Evolutionary conservation across 2,113 vertebrate species (phyloP).

Genomic region (Myiagra hebetior): DNA sequence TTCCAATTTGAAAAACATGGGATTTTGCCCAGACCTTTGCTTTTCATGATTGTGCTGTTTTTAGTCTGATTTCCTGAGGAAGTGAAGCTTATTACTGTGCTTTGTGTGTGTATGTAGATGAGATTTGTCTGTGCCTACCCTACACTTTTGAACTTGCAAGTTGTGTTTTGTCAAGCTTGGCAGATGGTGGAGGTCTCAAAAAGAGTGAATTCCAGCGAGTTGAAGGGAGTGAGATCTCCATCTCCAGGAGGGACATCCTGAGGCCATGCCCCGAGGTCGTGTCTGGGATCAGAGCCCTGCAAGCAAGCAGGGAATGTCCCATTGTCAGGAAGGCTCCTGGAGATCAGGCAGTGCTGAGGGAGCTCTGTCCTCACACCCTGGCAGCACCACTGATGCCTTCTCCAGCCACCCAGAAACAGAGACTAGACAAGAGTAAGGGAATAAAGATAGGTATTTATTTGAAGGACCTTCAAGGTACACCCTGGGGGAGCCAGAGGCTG

Average conservation of each 20-base stretch:
- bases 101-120: constrained; percentile 17
- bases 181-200: not conserved
- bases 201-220: not conserved
- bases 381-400: too few relatives aligned
- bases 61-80: constrained; percentile 47
- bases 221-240: not conserved
- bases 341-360: not conserved
- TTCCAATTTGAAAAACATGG: constrained; percentile 2
- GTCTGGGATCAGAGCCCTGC: not conserved
- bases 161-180: not conserved
- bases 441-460: too few relatives aligned
- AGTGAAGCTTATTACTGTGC: constrained; percentile 11
- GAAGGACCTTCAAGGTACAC: too few relatives aligned
- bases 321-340: not conserved
- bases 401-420: too few relatives aligned
- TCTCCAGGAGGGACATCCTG: not conserved
- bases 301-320: not conserved
- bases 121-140: constrained; percentile 3
- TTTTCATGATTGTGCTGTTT: constrained; percentile 14
- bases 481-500: too few relatives aligned
- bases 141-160: constrained; percentile 8
- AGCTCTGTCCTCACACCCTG: not conserved
- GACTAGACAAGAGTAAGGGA: too few relatives aligned
- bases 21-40: constrained; percentile 32
- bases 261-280: not conserved